phyloP scores from a whole-genome alignment of 2,888 invertebrate genomes.

The Drosophila kambysellisi region DNA sequence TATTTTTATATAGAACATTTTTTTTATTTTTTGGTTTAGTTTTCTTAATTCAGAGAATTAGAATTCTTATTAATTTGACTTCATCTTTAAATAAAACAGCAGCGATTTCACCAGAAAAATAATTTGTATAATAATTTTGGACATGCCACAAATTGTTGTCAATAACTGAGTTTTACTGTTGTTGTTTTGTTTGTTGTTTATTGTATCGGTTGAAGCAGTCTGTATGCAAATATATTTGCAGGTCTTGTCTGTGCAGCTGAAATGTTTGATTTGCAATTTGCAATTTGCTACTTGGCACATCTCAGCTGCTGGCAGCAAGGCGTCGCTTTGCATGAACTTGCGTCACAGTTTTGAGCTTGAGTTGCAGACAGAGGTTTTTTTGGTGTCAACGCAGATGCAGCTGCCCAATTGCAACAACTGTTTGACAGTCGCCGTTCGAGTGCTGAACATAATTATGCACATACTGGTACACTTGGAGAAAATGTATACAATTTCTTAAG shows the following conservation, averaged over 20 bases:
- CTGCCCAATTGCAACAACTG: constrained; percentile 35
- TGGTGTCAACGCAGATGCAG: constrained; percentile 51
- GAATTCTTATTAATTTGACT: not conserved
- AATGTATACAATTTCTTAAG: not conserved
- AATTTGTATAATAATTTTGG: constrained; percentile 3
- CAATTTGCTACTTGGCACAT: constrained; percentile 54
- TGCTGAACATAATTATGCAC: constrained; percentile 70
- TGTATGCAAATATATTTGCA: constrained; percentile 22
- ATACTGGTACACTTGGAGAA: constrained; percentile 18
- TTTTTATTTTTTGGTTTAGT: not conserved
- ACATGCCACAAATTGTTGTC: constrained; percentile 14
- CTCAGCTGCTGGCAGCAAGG: constrained; percentile 22
- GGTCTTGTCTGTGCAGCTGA: constrained; percentile 3
- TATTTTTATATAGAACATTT: not conserved
- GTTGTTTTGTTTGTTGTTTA: not conserved
- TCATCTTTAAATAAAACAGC: not conserved
- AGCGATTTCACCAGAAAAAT: not conserved
- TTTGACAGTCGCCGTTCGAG: constrained; percentile 54
- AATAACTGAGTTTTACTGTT: not conserved
- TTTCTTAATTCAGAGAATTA: not conserved
- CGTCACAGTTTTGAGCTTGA: constrained; percentile 13
- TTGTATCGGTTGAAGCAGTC: constrained; percentile 7
- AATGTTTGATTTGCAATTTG: constrained; percentile 61
- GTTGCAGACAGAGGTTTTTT: constrained; percentile 28
- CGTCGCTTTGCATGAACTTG: constrained; percentile 40